Conservation (phyloP, 2,113 vertebrate species). For the Macrotis lagotis region DNA sequence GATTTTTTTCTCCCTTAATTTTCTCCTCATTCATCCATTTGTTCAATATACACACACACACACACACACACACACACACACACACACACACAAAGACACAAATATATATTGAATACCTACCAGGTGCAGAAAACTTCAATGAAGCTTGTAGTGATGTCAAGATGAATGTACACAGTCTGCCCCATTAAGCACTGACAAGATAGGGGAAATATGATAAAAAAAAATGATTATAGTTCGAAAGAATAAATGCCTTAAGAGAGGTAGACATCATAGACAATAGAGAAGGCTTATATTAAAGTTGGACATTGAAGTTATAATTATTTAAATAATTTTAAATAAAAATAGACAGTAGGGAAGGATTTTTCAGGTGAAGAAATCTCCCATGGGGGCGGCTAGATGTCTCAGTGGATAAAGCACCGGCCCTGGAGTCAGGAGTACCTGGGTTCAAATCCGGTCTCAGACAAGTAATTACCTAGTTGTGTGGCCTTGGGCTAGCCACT, state of each 20-base stretch:
- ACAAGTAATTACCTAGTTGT: too few relatives aligned
- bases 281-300: background rate
- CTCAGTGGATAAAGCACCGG: too few relatives aligned
- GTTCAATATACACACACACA: background rate
- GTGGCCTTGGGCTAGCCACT: too few relatives aligned
- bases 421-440: too few relatives aligned
- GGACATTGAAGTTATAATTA: background rate
- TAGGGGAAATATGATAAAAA: background rate
- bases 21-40: background rate
- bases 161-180: background rate
- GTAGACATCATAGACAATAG: background rate
- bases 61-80: too few relatives aligned
- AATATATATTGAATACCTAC: background rate
- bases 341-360: background rate
- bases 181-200: background rate
- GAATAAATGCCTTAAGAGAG: background rate
- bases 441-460: too few relatives aligned
- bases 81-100: too few relatives aligned
- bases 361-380: background rate
- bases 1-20: background rate
- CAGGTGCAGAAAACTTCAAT: background rate
- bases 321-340: too few relatives aligned
- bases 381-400: too few relatives aligned
- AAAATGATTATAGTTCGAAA: background rate
- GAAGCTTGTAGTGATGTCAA: background rate